Conservation (phyloP, 1,140 invertebrate genomes). For the Musca vetustissima region DNA sequence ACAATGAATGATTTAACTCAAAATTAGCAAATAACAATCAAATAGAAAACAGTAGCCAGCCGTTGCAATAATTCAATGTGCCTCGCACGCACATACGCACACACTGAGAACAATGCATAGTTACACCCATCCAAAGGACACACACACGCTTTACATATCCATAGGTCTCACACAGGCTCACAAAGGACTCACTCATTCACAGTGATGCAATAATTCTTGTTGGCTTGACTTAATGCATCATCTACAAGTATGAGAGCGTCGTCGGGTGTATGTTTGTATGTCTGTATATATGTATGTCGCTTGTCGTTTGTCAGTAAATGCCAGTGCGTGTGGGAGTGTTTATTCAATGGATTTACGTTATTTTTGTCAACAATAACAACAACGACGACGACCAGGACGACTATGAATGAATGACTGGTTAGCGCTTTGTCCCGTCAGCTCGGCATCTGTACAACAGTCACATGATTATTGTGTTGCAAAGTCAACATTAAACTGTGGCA, state of each 20-base stretch:
- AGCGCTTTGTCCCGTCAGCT: too few species aligned
- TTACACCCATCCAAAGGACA: background rate
- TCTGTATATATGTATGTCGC: background rate
- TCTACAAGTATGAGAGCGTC: background rate
- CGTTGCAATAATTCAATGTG: too few species aligned
- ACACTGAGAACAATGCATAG: too few species aligned
- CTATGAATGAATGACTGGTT: background rate
- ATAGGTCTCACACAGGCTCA: background rate
- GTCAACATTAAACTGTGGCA: conserved; percentile 15
- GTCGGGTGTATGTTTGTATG: too few species aligned
- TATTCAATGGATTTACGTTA: conserved; percentile 20
- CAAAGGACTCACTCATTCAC: background rate
- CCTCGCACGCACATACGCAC: too few species aligned
- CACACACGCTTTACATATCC: background rate
- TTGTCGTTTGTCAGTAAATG: background rate
- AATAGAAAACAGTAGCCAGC: background rate
- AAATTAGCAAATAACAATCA: conserved; percentile 24
- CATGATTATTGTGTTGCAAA: conserved; percentile 17
- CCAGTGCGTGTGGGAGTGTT: background rate
- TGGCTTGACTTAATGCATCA: conserved; percentile 7
- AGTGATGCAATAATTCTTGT: conserved; percentile 9
- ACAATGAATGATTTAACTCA: background rate
- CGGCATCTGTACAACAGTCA: too few species aligned
- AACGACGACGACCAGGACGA: too few species aligned
- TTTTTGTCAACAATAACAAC: conserved; percentile 18